Base-by-base conservation (phyloP, 2,113 vertebrate species). In the Corythornis cristatus region DNA sequence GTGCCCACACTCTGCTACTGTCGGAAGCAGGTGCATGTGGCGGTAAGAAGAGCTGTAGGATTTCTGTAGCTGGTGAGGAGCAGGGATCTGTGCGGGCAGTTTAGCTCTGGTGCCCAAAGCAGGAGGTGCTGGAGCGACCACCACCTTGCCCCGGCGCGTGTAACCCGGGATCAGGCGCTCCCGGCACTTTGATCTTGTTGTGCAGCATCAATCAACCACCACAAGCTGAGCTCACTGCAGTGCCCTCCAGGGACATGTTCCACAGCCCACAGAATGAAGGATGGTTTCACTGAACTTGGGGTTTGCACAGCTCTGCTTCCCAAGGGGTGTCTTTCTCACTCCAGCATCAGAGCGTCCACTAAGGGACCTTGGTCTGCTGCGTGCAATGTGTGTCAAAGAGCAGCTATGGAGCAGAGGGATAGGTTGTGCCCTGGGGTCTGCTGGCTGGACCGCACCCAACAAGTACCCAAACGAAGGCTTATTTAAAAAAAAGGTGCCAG, bases 141-240 rank as follows among this genome's bases (percentile, higher is more conserved):
- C 50, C 82, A 51, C 60, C 56, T 93, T 29, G 3, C 21, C 8
- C n/a, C 9, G 8, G 64, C 65, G 64, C 43, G 8, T 15, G 22
- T 2, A 15, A 35, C 0, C 9, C 6, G 7, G 83, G 76, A 73
- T 60, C 71, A 12, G 5, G 9, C 43, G 15, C 57, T 54, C 46
- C 60, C 12, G 4, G 76, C 50, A 19, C 77, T 35, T 14, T 0
- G 18, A 15, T 42, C 23, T 28, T 3, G 1, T 12, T 19, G 67
- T 48, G 33, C 25, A 14, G 86, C 40, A 10, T 1, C 3, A 2
- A 46, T 8, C 26, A 31, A 17, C 0, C 0, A 11, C 14, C 70
- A 3, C 0, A 2, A 67, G 80, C 45, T 3, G 53, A 72, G 57
- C 40, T 46, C 48, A 6, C 1, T 8, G 2, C 37, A 0, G 3